phyloP scores from a whole-genome alignment of 2,888 invertebrate species.

The Notodonta dromedarius region DNA sequence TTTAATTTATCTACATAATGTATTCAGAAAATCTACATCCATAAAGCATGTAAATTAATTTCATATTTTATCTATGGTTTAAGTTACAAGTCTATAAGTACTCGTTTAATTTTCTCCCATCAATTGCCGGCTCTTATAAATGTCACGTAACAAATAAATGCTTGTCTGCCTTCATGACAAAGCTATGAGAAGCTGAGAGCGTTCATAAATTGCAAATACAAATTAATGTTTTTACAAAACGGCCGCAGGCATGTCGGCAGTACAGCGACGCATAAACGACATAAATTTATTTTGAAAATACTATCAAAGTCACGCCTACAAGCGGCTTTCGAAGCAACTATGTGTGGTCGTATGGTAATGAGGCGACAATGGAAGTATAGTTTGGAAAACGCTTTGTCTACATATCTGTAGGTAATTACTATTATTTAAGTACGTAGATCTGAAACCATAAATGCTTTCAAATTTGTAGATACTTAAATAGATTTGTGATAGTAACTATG shows the following conservation, averaged over 20 bases:
- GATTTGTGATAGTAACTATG: neutral
- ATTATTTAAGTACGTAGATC: too few species aligned
- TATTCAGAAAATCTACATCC: too few species aligned
- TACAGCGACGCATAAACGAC: slow-evolving; percentile 31
- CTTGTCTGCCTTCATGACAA: slow-evolving; percentile 19
- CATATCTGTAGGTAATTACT: neutral
- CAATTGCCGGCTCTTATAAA: neutral
- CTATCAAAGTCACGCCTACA: slow-evolving; percentile 43
- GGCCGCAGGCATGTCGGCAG: slow-evolving; percentile 26
- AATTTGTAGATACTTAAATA: too few species aligned
- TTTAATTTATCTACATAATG: too few species aligned
- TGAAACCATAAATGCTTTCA: too few species aligned
- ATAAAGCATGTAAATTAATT: too few species aligned
- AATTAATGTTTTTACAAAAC: slow-evolving; percentile 42
- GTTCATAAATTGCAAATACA: slow-evolving; percentile 17
- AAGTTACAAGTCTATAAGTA: slow-evolving; percentile 16
- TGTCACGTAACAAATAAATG: slow-evolving; percentile 28
- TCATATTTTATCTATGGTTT: neutral
- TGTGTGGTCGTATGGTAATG: slow-evolving; percentile 51
- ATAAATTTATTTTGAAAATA: slow-evolving; percentile 48
- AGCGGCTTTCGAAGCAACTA: slow-evolving; percentile 20
- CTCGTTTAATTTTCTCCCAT: neutral
- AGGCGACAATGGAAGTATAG: slow-evolving; percentile 11
- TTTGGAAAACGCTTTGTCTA: neutral
- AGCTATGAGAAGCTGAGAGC: slow-evolving; percentile 6